Conservation (phyloP, 2,888 invertebrate species). For the Pegoplata infirma region DNA sequence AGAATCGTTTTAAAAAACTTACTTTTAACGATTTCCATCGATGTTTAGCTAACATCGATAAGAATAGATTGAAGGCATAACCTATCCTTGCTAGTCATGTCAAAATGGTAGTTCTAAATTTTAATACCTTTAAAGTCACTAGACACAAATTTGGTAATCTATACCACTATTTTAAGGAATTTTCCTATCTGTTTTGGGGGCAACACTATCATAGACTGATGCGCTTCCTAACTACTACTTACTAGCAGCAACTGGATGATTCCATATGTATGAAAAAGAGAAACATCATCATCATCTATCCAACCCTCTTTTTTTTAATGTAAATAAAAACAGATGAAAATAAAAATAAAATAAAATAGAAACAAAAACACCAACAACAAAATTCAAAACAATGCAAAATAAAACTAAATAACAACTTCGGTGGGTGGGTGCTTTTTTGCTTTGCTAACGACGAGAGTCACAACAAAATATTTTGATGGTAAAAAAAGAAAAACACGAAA, state of each 20-base stretch:
- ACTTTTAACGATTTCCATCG: no score
- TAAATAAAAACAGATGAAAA: conserved; percentile 60
- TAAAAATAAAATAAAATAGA: no score
- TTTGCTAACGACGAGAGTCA: conserved; percentile 36
- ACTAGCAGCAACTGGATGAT: conserved; percentile 6
- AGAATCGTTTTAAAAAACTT: no score
- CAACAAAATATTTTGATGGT: conserved; percentile 23
- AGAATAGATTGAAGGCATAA: no score
- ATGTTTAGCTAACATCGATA: no score
- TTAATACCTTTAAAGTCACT: no score
- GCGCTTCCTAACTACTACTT: not conserved
- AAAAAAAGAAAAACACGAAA: conserved; percentile 40
- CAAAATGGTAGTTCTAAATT: no score
- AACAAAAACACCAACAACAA: conserved; percentile 69
- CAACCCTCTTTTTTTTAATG: conserved; percentile 55
- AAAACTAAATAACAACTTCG: conserved; percentile 70
- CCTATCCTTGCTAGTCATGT: no score
- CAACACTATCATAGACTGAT: not conserved
- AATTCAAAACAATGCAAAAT: conserved; percentile 75
- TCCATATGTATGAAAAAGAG: conserved; percentile 53
- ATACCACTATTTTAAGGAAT: no score
- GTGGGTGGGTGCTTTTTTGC: conserved; percentile 60
- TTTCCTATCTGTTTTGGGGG: no score
- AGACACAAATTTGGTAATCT: no score
- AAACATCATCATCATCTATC: conserved; percentile 59